Percentiles rank a stretch among this genome's conserved stretches.
phyloP scores from a whole-genome alignment of 2,888 invertebrate species.

The Chaitophorus viminalis region DNA sequence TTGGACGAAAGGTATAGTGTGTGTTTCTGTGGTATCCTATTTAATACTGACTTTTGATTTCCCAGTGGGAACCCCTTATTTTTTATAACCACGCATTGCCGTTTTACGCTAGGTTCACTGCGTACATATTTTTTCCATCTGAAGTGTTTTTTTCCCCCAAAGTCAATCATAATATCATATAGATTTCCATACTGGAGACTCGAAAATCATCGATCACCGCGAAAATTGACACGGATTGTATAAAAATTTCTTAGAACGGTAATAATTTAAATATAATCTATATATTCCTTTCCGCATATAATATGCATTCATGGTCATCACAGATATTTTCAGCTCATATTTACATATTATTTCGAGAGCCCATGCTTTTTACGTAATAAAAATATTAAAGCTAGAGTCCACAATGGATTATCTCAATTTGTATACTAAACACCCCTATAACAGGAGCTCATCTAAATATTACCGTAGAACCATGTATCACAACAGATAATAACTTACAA shows the following conservation, averaged over 20 bases:
- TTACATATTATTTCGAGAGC: background rate
- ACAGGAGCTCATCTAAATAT: no score
- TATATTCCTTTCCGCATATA: no score
- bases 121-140: background rate
- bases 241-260: background rate
- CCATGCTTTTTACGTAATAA: background rate
- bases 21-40: background rate
- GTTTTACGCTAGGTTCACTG: background rate
- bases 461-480: background rate
- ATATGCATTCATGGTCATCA: background rate
- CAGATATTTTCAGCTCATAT: background rate
- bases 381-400: background rate
- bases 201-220: conserved; percentile 4
- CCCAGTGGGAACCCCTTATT: conserved; percentile 31
- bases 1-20: no score
- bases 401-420: background rate
- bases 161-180: background rate
- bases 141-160: background rate
- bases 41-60: conserved; percentile 44
- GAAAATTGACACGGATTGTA: conserved; percentile 8
- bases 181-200: background rate
- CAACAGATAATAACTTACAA: background rate
- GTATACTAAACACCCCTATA: background rate
- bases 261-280: background rate
- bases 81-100: conserved; percentile 1